Conservation (phyloP, 2,888 invertebrate species). For the Gymnosoma rotundatum region DNA sequence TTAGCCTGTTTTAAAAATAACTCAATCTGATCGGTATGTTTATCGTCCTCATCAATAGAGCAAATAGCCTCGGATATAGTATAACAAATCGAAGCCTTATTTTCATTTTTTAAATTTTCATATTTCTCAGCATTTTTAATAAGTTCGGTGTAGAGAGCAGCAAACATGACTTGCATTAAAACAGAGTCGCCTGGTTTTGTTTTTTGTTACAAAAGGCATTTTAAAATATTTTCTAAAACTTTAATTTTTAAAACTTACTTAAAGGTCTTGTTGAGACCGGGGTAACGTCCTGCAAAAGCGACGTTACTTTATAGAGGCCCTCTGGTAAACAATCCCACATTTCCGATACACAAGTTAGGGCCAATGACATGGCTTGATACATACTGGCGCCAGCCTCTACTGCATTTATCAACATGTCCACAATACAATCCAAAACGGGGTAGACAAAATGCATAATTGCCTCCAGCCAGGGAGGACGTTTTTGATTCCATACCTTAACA, state of each 20-base stretch:
- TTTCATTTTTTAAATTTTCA: conserved; percentile 74
- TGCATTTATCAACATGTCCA: conserved; percentile 87
- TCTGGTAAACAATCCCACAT: conserved; percentile 87
- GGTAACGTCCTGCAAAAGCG: conserved; percentile 86
- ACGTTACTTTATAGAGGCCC: conserved; percentile 84
- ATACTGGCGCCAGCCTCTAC: conserved; percentile 89
- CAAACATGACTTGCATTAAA: conserved; percentile 87
- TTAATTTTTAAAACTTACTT: conserved; percentile 75
- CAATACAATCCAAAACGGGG: conserved; percentile 85
- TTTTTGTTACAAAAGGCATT: background rate
- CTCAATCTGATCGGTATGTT: conserved; percentile 89
- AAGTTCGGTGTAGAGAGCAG: conserved; percentile 87
- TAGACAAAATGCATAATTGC: conserved; percentile 87
- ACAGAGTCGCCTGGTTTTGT: conserved; percentile 83
- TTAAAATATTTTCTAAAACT: background rate
- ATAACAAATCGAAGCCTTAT: conserved; percentile 85
- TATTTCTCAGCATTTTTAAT: conserved; percentile 82
- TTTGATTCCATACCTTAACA: conserved; percentile 90
- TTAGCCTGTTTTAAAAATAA: conserved; percentile 85
- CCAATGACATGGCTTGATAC: conserved; percentile 91
- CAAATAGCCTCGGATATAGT: conserved; percentile 90
- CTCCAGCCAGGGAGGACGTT: conserved; percentile 89
- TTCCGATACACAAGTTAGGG: conserved; percentile 87
- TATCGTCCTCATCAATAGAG: conserved; percentile 90
- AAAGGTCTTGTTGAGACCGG: conserved; percentile 88